Percentiles rank a stretch among this genome's conserved stretches.
These are phyloP conservation scores for Orcinus orca DNA, from an alignment of 2,113 vertebrate genomes.

Conservation along the genomic window DNA sequence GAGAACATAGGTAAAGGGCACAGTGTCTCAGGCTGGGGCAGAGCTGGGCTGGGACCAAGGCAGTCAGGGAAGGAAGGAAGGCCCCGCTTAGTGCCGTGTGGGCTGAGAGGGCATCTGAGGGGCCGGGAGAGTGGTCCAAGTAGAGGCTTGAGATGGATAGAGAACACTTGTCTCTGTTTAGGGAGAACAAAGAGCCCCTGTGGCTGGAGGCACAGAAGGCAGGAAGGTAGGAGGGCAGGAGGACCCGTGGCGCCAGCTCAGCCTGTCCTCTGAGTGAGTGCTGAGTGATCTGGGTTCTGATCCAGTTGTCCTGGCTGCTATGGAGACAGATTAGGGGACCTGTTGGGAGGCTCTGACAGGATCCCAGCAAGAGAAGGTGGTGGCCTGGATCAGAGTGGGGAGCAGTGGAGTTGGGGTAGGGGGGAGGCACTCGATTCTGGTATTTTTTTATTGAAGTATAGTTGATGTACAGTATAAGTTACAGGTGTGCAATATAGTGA, in stretches of 20 bases:
- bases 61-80: not conserved
- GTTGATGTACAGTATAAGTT: not conserved
- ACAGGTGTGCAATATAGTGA: not conserved
- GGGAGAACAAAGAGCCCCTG: not conserved
- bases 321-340: not conserved
- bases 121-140: not conserved
- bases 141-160: not conserved
- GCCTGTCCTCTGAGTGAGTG: not conserved
- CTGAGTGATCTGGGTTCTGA: not conserved
- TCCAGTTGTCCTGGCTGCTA: not conserved
- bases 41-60: not conserved
- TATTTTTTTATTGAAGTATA: no score
- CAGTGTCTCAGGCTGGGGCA: not conserved
- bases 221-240: not conserved
- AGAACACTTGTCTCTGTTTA: not conserved
- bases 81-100: fast-evolving
- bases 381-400: not conserved
- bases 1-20: not conserved
- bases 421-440: not conserved
- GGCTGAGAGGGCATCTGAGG: not conserved
- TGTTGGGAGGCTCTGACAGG: not conserved
- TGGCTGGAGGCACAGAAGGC: not conserved
- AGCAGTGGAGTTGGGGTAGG: no score
- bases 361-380: not conserved
- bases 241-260: not conserved